Base-by-base conservation (phyloP, 1,140 invertebrate genomes). In the Pseudoatta argentina region DNA sequence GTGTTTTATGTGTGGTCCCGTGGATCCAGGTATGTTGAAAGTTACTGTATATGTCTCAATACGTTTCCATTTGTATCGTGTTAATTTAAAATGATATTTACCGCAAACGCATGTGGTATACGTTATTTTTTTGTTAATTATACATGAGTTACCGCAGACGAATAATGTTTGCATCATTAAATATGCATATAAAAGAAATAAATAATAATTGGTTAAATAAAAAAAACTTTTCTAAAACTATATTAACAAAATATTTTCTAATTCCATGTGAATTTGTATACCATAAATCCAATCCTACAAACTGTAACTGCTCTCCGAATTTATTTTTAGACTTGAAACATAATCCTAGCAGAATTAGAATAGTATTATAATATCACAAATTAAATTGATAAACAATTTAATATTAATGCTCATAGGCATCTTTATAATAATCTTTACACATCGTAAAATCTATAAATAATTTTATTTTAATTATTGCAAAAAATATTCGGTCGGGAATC, bases 21-120 rank as follows among this genome's bases (percentile, higher is more conserved):
- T 88, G 92, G 92, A 93, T 72, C 66, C 92, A 94, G 93, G 93
- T 94, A 94, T 89, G 93, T 94, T 88, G 77, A 90, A 89, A 89
- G 86, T 89, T 87, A 89, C 7, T 34, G 30, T 34, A 34, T 34
- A 82, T 79, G 79, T 61, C 34, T 82, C 53, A 59, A 10, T 57
- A n/a, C 16, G 18, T 34, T 59, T 51, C 21, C 2, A 6, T 48
- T 21, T 66, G 6, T 67, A 66, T 51, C 8, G n/a, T 10, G 2
- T 69, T 55, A 14, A 81, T 71, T 71, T 24, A 12, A 55, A 57
- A 55, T 55, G 2, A 24, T 79, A 39, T 55, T 53, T 18, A 69
- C 27, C 6, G 8, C 16, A 69, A 69, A 53, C 4, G 21, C 64
- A 69, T 55, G n/a, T 48, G 21, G 10, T 27, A 21, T 24, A 67